A percentile compares a stretch with the other conserved stretches of the same genome.
These are phyloP conservation scores for Heloderma charlesbogerti DNA, from an alignment of 2,113 vertebrate species.

Conservation along the genomic window DNA sequence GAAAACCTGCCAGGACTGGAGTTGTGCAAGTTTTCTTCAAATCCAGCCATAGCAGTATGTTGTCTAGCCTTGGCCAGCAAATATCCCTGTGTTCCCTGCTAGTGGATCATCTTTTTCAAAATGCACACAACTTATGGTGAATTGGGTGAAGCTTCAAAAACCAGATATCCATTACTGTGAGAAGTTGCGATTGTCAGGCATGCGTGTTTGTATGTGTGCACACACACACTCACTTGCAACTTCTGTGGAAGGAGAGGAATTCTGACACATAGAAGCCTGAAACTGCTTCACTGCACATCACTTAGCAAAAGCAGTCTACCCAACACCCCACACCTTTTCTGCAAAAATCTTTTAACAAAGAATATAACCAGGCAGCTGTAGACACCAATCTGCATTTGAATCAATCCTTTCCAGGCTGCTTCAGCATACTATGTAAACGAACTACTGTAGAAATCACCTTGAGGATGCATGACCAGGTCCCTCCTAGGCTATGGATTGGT, in stretches of 20 bases:
- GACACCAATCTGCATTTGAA: too few relatives aligned
- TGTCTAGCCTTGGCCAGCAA: background rate
- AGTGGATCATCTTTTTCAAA: background rate
- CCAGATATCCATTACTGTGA: constrained; percentile 3
- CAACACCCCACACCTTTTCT: too few relatives aligned
- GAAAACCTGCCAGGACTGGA: background rate
- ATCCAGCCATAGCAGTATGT: background rate
- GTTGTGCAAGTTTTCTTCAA: background rate
- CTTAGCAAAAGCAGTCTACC: background rate
- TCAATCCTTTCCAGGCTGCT: too few relatives aligned
- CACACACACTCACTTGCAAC: background rate
- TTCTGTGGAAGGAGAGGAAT: background rate
- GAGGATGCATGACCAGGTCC: too few relatives aligned
- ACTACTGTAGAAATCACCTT: too few relatives aligned
- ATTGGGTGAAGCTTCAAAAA: background rate
- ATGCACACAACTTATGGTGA: background rate
- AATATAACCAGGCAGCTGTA: too few relatives aligned
- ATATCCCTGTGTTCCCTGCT: background rate
- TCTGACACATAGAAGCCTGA: background rate
- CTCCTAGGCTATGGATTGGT: too few relatives aligned
- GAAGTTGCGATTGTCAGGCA: background rate
- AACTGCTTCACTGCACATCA: background rate
- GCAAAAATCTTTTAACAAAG: too few relatives aligned
- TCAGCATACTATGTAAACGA: too few relatives aligned
- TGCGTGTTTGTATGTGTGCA: too few relatives aligned